Evolutionary conservation across 2,888 invertebrate genomes (phyloP).

Genomic region (Drosophila vallismaia): DNA sequence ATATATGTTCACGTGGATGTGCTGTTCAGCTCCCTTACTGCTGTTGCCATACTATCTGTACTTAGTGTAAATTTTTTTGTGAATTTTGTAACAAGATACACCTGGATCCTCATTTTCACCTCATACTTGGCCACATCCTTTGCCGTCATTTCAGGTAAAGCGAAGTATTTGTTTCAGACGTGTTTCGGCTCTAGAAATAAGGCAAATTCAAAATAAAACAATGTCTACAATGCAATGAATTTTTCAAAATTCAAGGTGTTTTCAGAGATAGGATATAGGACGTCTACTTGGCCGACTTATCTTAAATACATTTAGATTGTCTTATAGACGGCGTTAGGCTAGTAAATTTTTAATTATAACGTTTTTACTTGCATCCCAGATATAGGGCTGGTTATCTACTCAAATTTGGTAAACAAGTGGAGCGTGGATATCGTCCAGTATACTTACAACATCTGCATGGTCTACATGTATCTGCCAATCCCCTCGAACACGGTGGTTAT

Average conservation of each 20-base stretch:
- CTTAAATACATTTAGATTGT: too few species aligned
- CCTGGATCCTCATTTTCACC: slow-evolving; percentile 31
- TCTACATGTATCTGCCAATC: slow-evolving; percentile 42
- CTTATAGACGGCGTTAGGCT: too few species aligned
- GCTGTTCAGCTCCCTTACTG: background rate
- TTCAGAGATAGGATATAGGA: too few species aligned
- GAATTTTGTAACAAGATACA: background rate
- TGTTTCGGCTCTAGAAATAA: too few species aligned
- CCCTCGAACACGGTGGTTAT: slow-evolving; percentile 1
- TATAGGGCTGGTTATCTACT: slow-evolving; percentile 12
- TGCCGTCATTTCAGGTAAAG: slow-evolving; percentile 24
- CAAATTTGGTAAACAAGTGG: slow-evolving; percentile 11
- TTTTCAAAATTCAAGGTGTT: too few species aligned
- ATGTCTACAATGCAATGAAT: too few species aligned
- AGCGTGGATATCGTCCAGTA: slow-evolving; percentile 23
- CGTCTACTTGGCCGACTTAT: too few species aligned
- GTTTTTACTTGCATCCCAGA: slow-evolving; percentile 13
- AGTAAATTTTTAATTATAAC: background rate
- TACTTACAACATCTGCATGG: slow-evolving; percentile 41
- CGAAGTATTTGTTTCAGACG: too few species aligned
- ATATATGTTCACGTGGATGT: background rate
- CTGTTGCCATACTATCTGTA: background rate
- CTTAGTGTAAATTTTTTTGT: slow-evolving; percentile 44
- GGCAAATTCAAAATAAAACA: too few species aligned
- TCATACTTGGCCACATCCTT: slow-evolving; percentile 10